phyloP scores from a whole-genome alignment of 2,113 vertebrate species.

The Coregonus clupeaformis region DNA sequence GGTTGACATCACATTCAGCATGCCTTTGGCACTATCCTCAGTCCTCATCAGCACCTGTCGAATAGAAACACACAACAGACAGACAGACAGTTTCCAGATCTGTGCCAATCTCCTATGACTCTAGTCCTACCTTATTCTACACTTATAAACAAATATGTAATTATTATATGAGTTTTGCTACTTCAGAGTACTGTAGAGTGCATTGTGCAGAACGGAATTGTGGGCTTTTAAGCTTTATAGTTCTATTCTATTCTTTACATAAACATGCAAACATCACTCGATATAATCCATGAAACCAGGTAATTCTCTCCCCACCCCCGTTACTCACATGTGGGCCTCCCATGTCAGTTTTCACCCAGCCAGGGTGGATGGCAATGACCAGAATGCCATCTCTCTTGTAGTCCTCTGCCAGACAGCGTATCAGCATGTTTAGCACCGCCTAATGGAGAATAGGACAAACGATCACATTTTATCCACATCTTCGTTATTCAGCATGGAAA shows the following conservation, averaged over 20 bases:
- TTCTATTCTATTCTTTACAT: too few species aligned
- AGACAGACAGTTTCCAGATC: neutral
- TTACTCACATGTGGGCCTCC: slow-evolving; percentile 51
- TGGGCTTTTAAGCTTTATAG: too few species aligned
- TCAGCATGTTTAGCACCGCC: slow-evolving; percentile 65
- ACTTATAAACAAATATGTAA: too few species aligned
- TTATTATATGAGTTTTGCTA: too few species aligned
- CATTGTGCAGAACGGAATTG: too few species aligned
- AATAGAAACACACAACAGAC: slow-evolving; percentile 23
- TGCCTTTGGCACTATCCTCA: slow-evolving; percentile 57
- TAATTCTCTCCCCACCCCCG: neutral
- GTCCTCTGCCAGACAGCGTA: slow-evolving; percentile 55
- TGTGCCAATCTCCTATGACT: too few species aligned
- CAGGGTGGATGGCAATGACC: slow-evolving; percentile 66
- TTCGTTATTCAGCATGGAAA: too few species aligned
- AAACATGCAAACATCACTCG: too few species aligned
- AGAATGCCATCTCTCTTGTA: slow-evolving; percentile 41
- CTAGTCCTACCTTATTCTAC: too few species aligned
- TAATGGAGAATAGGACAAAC: slow-evolving; percentile 8
- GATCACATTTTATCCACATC: slow-evolving; percentile 44
- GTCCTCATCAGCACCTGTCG: slow-evolving; percentile 42
- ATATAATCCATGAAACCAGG: too few species aligned
- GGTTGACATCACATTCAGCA: slow-evolving; percentile 57
- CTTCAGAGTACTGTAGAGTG: too few species aligned
- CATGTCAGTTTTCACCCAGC: slow-evolving; percentile 75